phyloP scores from a whole-genome alignment of 2,113 vertebrate species.

The Colius striatus region DNA sequence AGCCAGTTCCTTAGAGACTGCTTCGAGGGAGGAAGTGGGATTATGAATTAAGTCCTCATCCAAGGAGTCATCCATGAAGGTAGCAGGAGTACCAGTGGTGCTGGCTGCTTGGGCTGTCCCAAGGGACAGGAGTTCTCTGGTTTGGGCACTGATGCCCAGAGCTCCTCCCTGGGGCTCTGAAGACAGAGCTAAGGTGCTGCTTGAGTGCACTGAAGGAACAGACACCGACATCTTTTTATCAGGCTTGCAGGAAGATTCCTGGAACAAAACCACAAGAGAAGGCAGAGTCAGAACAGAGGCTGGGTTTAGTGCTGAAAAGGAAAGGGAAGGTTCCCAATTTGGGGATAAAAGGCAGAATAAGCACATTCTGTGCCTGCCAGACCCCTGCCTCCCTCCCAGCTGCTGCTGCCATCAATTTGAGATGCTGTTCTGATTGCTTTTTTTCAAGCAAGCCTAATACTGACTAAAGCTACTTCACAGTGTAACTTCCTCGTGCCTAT shows the following conservation, averaged over 20 bases:
- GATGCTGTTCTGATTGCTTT: not conserved
- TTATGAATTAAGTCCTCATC: slow-evolving; percentile 74
- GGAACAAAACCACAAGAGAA: slow-evolving; percentile 28
- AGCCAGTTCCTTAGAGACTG: slow-evolving; percentile 76
- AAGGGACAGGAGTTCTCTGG: slow-evolving; percentile 49
- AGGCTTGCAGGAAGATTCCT: slow-evolving; percentile 75
- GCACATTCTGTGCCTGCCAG: fast-evolving
- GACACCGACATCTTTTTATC: slow-evolving; percentile 72
- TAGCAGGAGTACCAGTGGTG: slow-evolving; percentile 16
- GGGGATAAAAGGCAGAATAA: not conserved
- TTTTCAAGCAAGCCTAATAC: not conserved
- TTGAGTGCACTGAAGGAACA: slow-evolving; percentile 45
- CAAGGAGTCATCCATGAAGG: slow-evolving; percentile 77
- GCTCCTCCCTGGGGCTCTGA: slow-evolving; percentile 70
- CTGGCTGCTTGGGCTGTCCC: slow-evolving; percentile 29
- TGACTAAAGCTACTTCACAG: not conserved
- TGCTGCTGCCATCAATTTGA: not conserved
- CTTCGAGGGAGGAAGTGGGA: slow-evolving; percentile 73
- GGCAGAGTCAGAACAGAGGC: not conserved
- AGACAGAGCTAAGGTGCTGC: slow-evolving; percentile 60
- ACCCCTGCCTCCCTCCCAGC: not conserved
- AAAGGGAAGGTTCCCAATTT: not conserved
- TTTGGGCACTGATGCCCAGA: slow-evolving; percentile 50
- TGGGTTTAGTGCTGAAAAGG: not conserved
- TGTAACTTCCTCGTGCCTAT: not conserved